Conservation (phyloP, 2,888 invertebrate species). For the Zygogramma bicolorata region DNA sequence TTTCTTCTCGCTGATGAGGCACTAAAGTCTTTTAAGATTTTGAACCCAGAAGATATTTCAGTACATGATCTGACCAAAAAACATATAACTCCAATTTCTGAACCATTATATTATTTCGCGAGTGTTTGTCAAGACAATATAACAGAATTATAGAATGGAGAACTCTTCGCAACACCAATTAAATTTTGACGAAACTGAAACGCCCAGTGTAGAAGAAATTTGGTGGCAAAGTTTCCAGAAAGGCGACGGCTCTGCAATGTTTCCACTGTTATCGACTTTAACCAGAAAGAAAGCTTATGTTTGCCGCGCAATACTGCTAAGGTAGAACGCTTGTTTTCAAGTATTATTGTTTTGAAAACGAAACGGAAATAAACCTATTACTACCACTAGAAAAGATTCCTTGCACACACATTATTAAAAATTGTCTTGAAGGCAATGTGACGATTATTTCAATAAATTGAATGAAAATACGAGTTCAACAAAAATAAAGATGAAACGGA, state of each 20-base stretch:
- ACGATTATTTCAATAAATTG: too few species aligned
- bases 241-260: conserved; percentile 3
- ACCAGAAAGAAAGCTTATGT: not conserved
- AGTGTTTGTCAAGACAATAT: conserved; percentile 12
- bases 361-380: not conserved
- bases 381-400: not conserved
- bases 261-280: conserved; percentile 12
- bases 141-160: not conserved
- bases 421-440: too few species aligned
- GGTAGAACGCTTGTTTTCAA: conserved; percentile 3
- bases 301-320: not conserved
- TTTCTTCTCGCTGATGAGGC: conserved; percentile 25
- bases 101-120: conserved; percentile 16
- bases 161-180: not conserved
- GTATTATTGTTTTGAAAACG: not conserved
- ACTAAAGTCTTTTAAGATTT: conserved; percentile 27
- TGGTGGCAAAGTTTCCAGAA: not conserved
- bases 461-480: too few species aligned
- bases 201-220: not conserved
- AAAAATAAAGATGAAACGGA: too few species aligned
- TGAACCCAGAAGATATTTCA: conserved; percentile 19
- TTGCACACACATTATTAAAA: not conserved
- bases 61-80: not conserved
- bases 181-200: conserved; percentile 16
- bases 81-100: conserved; percentile 21